Conservation (phyloP, 2,797 vertebrate species). For the Erithacus rubecula region DNA sequence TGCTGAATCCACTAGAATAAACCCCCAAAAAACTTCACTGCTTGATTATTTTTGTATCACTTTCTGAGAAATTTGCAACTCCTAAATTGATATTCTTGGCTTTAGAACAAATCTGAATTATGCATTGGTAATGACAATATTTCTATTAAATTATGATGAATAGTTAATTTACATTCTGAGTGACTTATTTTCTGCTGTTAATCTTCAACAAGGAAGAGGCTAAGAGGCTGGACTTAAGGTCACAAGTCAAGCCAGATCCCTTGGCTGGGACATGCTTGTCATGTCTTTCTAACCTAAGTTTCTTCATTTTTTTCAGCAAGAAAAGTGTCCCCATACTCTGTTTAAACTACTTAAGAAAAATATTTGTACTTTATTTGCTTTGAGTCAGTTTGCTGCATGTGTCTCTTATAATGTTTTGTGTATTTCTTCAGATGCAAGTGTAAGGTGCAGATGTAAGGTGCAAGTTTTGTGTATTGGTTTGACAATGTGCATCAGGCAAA, state of each 20-base stretch:
- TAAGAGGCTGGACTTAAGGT: not conserved
- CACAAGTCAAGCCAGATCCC: not conserved
- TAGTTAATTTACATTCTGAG: not conserved
- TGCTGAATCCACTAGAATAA: not conserved
- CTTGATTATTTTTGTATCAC: not conserved
- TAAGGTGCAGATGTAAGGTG: not conserved
- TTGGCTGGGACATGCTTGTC: not conserved
- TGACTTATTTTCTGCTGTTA: not conserved
- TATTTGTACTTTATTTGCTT: not conserved
- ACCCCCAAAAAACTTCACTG: rapidly evolving
- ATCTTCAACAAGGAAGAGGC: not conserved
- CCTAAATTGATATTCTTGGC: not conserved
- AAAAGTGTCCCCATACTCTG: not conserved
- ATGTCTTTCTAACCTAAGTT: not conserved
- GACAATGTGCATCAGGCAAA: not conserved
- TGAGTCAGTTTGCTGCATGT: not conserved
- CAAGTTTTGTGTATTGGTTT: not conserved
- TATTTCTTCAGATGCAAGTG: not conserved
- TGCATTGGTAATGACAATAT: rapidly evolving
- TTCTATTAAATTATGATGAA: not conserved
- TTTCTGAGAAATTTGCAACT: not conserved
- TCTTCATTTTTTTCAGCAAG: not conserved
- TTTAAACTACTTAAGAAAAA: not conserved
- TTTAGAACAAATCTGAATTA: not conserved
- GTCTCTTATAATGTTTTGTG: not conserved